Base-by-base conservation (phyloP, 2,888 invertebrate genomes). In the Dusona sp. region DNA sequence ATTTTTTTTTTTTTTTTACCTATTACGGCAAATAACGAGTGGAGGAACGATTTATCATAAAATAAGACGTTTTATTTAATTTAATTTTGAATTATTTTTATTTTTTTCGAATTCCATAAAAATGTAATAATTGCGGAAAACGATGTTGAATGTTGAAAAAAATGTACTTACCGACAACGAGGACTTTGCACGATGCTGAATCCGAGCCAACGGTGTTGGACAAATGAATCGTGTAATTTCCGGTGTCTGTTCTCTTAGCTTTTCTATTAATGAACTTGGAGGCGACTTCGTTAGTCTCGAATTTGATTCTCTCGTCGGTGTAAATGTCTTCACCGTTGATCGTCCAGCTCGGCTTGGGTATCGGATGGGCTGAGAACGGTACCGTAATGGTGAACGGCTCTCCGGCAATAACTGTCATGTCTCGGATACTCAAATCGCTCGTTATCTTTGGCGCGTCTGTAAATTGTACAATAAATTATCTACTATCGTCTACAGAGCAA, bases 311-410 rank as follows among this genome's bases (percentile, higher is more conserved):
- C 86, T 96, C 97, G 92, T 97, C 97, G 16, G 96, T 96, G 88
- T 96, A 95, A 7, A 98, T 96, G 92, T 98, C 98, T 88, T 97
- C 97, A 79, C 98, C 98, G 94, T 98, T 98, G 87, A 98, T 96
- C 82, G 97, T 96, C 99, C 99, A 99, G n/a, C 95, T 95, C 80
- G 98, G 97, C 94, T 97, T 97, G 8, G 99, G 99, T 89, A 96
- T 96, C 0, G 99, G 99, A 93, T 97, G 98, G 89, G 97, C 97
- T 67, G 94, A 94, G 94, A 97, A 99, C 42, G 99, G 99, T 75
- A 99, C 99, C 33, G 98, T 98, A 90, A 99, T 98, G 91, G 97
- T 98, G 95, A 99, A 98, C 93, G 98, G 98, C 94, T 99, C 98
- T 42, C 99, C 99, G 83, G 98, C 99, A 92, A 98, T 98, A 25